Base-by-base conservation (phyloP, 2,797 vertebrate species). In the Labeo calbasu region DNA sequence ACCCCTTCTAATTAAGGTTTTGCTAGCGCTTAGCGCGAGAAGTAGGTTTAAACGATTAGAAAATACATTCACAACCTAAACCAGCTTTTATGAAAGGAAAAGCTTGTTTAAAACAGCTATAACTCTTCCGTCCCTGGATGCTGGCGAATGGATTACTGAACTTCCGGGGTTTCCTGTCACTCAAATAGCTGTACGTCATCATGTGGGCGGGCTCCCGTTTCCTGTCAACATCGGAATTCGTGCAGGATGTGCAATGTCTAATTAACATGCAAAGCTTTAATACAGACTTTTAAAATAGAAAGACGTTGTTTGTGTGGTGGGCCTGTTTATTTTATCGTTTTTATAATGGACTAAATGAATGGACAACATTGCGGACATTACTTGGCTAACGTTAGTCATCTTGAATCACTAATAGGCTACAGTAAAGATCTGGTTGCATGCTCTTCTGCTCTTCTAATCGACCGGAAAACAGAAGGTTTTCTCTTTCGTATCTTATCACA, bases 221-320 rank as follows among this genome's bases (percentile, higher is more conserved):
- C 23, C 73, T 40, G 82, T 78, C 65, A 65, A 82, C 70, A 23
- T 72, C 53, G 11, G 69, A 21, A 72, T 77, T 70, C 25, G 36
- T 11, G 13, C 50, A 10, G 73, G 43, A 70, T 77, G 36, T n/a
- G 2, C 40, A 70, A 32, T n/a, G 17, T 25, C 2, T 43, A 7
- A 66, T 9, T 2, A 77, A 50, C 65, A 11, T 32, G 13, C 6
- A 23, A 12, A 77, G 25, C 9, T 68, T 57, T 55, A 65, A 40
- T 23, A 50, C 40, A 40, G 43, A 13, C 36, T 4, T 21, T 21
- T 69, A 36, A 61, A 50, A 23, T 19, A 23, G 9, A 55, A 13
- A 28, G 48, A 0, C 32, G 32, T 43, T 12, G 17, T 12, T 28
- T 50, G 4, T 36, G n/a, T 4, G 17, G 17, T 4, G 17, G 46